phyloP scores from a whole-genome alignment of 2,797 vertebrate genomes.

The Macropus fuliginosus region DNA sequence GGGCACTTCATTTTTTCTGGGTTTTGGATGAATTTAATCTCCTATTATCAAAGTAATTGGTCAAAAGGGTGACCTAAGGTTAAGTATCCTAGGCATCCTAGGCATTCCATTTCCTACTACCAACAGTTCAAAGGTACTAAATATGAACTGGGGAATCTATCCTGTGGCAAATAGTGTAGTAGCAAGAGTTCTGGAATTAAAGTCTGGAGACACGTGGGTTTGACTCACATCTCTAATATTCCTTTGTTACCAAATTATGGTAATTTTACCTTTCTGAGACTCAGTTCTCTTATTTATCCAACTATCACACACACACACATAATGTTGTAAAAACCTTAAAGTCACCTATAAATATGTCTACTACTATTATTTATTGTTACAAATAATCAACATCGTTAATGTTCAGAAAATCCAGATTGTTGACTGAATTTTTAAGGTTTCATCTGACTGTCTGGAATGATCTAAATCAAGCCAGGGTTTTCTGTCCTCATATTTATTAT shows the following conservation, averaged over 20 bases:
- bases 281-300: not conserved
- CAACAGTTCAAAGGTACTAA: not conserved
- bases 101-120: not conserved
- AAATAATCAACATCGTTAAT: not conserved
- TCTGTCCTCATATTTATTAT: constrained; percentile 9
- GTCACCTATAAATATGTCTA: not conserved
- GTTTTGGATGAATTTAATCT: constrained; percentile 32
- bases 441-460: not conserved
- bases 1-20: constrained; percentile 52
- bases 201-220: not conserved
- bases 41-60: constrained; percentile 25
- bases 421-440: not conserved
- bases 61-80: constrained; percentile 5
- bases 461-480: not conserved
- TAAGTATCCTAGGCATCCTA: not conserved
- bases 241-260: not conserved
- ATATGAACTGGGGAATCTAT: not conserved
- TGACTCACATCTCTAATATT: not conserved
- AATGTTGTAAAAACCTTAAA: not conserved
- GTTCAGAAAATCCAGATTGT: not conserved
- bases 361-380: not conserved
- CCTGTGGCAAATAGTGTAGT: not conserved
- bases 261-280: not conserved
- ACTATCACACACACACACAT: too few species aligned
- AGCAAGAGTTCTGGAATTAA: not conserved